Percentiles rank a stretch among this genome's conserved stretches.
Conservation (phyloP, 23 tunicate species). For the Diplosoma virens region DNA sequence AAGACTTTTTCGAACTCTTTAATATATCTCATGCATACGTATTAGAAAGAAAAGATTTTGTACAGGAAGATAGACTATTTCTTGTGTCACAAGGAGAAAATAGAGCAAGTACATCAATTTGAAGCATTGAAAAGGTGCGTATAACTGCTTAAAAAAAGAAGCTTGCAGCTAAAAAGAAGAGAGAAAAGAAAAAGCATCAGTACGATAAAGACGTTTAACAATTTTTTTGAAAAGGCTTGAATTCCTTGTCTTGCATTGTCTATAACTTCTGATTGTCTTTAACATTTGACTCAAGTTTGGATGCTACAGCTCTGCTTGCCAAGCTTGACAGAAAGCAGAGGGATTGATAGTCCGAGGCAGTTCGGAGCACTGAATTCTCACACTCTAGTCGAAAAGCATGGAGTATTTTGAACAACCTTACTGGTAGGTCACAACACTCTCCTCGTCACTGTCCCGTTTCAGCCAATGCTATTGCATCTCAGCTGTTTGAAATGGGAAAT, state of each 20-base stretch:
- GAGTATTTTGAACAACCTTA: too few species aligned
- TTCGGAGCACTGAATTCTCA: too few species aligned
- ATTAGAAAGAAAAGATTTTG: background rate
- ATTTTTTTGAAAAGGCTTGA: background rate
- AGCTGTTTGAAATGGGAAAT: too few species aligned
- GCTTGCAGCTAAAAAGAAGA: background rate
- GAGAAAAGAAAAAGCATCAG: background rate
- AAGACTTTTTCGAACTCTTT: background rate
- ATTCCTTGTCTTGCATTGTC: background rate
- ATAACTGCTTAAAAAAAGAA: background rate
- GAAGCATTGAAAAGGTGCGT: background rate
- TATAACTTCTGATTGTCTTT: background rate
- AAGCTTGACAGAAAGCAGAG: too few species aligned
- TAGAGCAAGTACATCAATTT: background rate
- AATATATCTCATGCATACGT: background rate
- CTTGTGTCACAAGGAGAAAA: background rate
- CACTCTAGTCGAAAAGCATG: too few species aligned
- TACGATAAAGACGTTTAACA: background rate
- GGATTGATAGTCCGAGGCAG: too few species aligned
- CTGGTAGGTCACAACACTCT: too few species aligned
- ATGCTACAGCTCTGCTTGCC: too few species aligned
- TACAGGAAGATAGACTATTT: background rate
- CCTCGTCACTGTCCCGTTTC: too few species aligned
- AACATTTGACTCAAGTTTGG: too few species aligned
- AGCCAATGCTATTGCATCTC: too few species aligned